A percentile compares a stretch with the other conserved stretches of the same genome.
Evolutionary conservation across 2,888 invertebrate species (phyloP).

Genomic region (Apocheima hispidaria): DNA sequence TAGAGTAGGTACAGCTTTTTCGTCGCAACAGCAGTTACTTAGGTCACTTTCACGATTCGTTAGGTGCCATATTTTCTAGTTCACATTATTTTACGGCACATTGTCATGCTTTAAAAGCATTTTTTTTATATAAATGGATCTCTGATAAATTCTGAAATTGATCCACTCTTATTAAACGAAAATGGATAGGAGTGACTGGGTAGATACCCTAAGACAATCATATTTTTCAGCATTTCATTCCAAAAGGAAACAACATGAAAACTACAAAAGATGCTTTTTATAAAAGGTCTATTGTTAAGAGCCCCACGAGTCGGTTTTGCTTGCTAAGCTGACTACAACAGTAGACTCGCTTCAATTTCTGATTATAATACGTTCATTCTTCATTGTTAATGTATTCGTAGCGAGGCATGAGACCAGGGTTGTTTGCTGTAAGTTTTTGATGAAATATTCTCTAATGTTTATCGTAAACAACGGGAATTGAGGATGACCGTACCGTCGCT

Average conservation of each 20-base stretch:
- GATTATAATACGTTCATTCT: conserved; percentile 47
- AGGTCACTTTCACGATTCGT: too few relatives aligned
- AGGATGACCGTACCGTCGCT: conserved; percentile 16
- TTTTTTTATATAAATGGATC: too few relatives aligned
- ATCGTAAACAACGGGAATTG: conserved; percentile 8
- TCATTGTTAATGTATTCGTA: conserved; percentile 49
- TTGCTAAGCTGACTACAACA: conserved; percentile 51
- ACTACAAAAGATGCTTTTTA: conserved; percentile 50
- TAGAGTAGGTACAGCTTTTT: neutral
- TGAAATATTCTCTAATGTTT: conserved; percentile 13
- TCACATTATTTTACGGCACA: too few relatives aligned
- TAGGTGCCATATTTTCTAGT: too few relatives aligned
- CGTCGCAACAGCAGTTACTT: too few relatives aligned
- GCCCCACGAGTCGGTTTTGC: conserved; percentile 45
- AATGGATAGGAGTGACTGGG: neutral
- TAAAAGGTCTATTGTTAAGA: conserved; percentile 52
- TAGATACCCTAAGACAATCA: neutral
- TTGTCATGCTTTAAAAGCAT: too few relatives aligned
- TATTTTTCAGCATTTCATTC: conserved; percentile 30
- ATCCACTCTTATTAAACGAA: neutral
- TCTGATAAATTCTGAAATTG: too few relatives aligned
- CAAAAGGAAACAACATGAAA: conserved; percentile 47
- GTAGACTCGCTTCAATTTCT: conserved; percentile 52
- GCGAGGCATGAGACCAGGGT: conserved; percentile 46
- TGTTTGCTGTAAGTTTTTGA: conserved; percentile 26